Conservation (phyloP, 2,797 vertebrate genomes). For the Sitta carolinensis region DNA sequence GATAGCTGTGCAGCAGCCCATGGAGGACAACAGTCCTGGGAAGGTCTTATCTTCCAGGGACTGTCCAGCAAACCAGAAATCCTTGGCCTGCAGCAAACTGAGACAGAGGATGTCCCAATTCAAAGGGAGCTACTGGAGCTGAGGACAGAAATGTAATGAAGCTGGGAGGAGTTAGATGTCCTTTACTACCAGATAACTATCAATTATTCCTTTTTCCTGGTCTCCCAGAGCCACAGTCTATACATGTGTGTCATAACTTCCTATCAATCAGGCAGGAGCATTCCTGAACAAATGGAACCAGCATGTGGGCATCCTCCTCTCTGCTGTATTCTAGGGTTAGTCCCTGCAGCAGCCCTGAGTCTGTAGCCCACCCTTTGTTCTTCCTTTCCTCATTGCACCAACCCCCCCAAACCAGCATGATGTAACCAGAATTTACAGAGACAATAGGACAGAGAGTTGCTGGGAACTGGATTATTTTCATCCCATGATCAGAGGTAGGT, state of each 20-base stretch:
- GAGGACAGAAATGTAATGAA: not conserved
- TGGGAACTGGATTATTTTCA: not conserved
- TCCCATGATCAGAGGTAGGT: not conserved
- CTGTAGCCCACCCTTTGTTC: not conserved
- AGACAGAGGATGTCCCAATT: not conserved
- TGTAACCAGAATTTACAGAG: not conserved
- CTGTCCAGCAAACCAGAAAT: not conserved
- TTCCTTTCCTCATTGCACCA: not conserved
- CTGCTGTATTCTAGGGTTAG: not conserved
- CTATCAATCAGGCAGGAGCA: not conserved
- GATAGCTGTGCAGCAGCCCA: not conserved
- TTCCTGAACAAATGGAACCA: not conserved
- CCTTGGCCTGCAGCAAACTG: not conserved
- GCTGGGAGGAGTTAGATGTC: not conserved
- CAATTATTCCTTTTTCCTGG: not conserved
- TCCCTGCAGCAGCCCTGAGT: not conserved
- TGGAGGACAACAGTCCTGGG: not conserved
- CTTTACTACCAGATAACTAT: not conserved
- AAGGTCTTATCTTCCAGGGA: not conserved
- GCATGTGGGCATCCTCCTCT: not conserved
- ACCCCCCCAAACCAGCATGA: not conserved
- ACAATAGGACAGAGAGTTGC: not conserved
- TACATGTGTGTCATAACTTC: not conserved
- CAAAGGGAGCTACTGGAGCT: not conserved
- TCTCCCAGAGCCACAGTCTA: not conserved